These are phyloP conservation scores for Nixonia krombeini DNA, from an alignment of 1,140 invertebrate genomes.

Conservation along the genomic window DNA sequence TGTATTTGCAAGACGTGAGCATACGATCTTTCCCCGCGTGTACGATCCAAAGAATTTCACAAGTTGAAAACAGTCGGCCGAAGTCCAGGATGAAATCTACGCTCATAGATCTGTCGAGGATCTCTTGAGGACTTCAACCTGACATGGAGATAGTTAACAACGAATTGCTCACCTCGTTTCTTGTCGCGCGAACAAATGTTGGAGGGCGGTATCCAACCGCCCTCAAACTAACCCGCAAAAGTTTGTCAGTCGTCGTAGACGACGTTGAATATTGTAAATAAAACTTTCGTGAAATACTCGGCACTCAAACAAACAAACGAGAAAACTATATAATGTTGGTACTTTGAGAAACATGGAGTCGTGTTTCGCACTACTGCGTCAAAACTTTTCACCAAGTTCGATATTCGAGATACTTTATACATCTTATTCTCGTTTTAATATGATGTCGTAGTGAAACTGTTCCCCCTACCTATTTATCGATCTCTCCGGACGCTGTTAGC, in stretches of 20 bases:
- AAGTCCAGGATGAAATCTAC: neutral
- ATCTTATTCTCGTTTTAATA: conserved; percentile 27
- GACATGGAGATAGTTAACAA: conserved; percentile 21
- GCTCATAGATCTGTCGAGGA: neutral
- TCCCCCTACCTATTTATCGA: neutral
- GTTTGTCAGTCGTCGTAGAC: conserved; percentile 12
- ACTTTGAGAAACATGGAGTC: conserved; percentile 33
- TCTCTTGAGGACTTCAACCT: neutral
- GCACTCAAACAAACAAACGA: conserved; percentile 33
- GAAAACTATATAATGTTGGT: too few species aligned
- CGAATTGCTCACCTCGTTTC: conserved; percentile 34
- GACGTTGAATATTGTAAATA: conserved; percentile 32
- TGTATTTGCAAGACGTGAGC: too few species aligned
- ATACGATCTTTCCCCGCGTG: too few species aligned
- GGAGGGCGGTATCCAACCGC: conserved; percentile 3
- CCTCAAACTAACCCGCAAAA: conserved; percentile 29
- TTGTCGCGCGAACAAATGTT: conserved; percentile 31
- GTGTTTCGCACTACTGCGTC: conserved; percentile 17
- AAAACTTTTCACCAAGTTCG: conserved; percentile 32
- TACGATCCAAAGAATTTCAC: too few species aligned
- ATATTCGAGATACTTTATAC: conserved; percentile 29
- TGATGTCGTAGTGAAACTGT: conserved; percentile 3
- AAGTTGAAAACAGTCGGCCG: too few species aligned
- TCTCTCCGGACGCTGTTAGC: too few species aligned
- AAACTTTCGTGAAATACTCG: conserved; percentile 34